Conservation (phyloP, 2,797 vertebrate species). For the Scolopax rusticola region DNA sequence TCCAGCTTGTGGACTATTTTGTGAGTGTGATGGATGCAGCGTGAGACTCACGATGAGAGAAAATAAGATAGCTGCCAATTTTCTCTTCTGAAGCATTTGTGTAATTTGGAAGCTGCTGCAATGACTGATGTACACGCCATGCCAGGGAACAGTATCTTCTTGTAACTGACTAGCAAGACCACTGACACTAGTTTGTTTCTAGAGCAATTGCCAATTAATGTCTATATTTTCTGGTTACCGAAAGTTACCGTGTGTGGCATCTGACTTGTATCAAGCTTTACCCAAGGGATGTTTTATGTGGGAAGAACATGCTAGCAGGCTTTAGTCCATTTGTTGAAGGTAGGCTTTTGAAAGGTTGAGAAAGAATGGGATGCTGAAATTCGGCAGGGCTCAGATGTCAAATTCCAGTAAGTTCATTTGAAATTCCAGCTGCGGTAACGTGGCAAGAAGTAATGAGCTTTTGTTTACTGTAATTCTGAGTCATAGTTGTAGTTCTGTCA, state of each 20-base stretch:
- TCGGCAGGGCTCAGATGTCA: background rate
- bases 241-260: background rate
- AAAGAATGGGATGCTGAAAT: background rate
- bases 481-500: background rate
- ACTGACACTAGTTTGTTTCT: background rate
- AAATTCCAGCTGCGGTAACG: background rate
- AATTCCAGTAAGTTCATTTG: background rate
- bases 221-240: background rate
- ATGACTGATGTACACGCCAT: background rate
- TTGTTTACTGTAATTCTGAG: background rate
- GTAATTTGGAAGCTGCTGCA: background rate
- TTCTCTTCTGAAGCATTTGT: background rate
- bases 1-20: background rate
- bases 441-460: background rate
- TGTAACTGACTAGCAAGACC: background rate
- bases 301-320: background rate
- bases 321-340: background rate
- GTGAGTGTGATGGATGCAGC: background rate
- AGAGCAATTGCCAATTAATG: background rate
- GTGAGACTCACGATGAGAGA: background rate
- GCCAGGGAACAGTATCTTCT: background rate
- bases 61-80: background rate
- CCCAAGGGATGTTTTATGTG: background rate
- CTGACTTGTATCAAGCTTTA: background rate
- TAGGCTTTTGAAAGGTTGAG: background rate